Conservation (phyloP, 2,888 invertebrate genomes). For the Drosophila subsilvestris region DNA sequence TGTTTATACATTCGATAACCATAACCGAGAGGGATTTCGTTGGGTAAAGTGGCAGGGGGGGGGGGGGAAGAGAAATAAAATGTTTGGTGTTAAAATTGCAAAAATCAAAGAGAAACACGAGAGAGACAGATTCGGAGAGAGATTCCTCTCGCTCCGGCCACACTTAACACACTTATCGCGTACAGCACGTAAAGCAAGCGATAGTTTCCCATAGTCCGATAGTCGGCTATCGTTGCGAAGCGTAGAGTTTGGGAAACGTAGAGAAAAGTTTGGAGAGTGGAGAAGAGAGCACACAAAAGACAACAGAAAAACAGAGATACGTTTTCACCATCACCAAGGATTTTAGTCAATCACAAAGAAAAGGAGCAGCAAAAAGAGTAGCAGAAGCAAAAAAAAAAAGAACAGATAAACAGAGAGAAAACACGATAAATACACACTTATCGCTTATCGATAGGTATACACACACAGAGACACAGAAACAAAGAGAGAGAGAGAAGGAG, state of each 20-base stretch:
- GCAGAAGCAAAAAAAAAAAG: constrained; percentile 8
- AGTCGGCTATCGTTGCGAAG: not conserved
- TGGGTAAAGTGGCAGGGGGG: constrained; percentile 17
- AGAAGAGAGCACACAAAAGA: constrained; percentile 13
- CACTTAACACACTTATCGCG: constrained; percentile 17
- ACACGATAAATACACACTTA: not conserved
- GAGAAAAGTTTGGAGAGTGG: not conserved
- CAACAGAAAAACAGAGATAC: not conserved
- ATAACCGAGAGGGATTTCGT: constrained; percentile 68
- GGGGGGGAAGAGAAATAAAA: constrained; percentile 69
- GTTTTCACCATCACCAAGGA: constrained; percentile 20
- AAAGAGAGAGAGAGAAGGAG: constrained; percentile 27
- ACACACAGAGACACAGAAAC: not conserved
- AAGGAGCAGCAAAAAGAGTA: constrained; percentile 13
- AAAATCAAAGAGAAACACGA: constrained; percentile 50
- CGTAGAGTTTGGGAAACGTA: constrained; percentile 1
- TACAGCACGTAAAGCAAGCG: not conserved
- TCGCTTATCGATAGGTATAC: not conserved
- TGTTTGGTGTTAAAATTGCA: constrained; percentile 57
- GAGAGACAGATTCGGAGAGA: constrained; percentile 2
- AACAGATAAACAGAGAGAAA: constrained; percentile 37
- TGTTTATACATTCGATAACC: constrained; percentile 69
- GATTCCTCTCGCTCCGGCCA: constrained; percentile 1
- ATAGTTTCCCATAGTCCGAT: constrained; percentile 7
- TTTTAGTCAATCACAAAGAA: constrained; percentile 33